Conservation (phyloP, 2,888 invertebrate species). For the Lycaena phlaeas region DNA sequence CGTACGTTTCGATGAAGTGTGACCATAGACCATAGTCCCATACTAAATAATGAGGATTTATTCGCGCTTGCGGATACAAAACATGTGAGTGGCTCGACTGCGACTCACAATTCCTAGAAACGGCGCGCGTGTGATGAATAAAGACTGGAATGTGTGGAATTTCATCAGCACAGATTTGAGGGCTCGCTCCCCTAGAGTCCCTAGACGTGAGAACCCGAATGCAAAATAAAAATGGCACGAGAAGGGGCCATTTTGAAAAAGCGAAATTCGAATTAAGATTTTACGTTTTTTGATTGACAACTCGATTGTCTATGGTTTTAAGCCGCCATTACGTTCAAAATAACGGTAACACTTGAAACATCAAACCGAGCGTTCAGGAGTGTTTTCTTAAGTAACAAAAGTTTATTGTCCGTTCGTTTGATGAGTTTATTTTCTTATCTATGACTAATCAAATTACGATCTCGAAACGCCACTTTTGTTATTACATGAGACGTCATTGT, state of each 20-base stretch:
- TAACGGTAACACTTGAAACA: conserved; percentile 59
- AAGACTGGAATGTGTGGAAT: conserved; percentile 55
- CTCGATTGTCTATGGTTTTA: conserved; percentile 20
- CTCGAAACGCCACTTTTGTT: conserved; percentile 3
- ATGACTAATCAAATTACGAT: conserved; percentile 8
- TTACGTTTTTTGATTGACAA: no score
- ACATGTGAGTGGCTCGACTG: conserved; percentile 43
- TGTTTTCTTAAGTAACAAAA: conserved; percentile 64
- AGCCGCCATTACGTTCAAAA: conserved; percentile 43
- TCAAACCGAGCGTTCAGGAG: conserved; percentile 58
- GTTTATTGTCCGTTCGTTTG: conserved; percentile 11
- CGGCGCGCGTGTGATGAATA: conserved; percentile 65
- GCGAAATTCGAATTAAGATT: conserved; percentile 15
- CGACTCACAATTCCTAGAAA: conserved; percentile 60
- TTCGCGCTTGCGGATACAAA: conserved; percentile 51
- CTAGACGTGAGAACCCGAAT: conserved; percentile 48
- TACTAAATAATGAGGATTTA: conserved; percentile 62
- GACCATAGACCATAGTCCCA: conserved; percentile 48
- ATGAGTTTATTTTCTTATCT: conserved; percentile 9
- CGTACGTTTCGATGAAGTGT: conserved; percentile 34
- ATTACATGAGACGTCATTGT: conserved; percentile 16
- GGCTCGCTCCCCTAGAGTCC: conserved; percentile 43
- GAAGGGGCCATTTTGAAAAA: neutral
- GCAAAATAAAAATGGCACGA: conserved; percentile 31
- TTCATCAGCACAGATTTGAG: conserved; percentile 64